Percentiles rank a stretch among this genome's conserved stretches.
Evolutionary conservation across 1,140 invertebrate genomes (phyloP).

Genomic region (Lordiphosa clarofinis): DNA sequence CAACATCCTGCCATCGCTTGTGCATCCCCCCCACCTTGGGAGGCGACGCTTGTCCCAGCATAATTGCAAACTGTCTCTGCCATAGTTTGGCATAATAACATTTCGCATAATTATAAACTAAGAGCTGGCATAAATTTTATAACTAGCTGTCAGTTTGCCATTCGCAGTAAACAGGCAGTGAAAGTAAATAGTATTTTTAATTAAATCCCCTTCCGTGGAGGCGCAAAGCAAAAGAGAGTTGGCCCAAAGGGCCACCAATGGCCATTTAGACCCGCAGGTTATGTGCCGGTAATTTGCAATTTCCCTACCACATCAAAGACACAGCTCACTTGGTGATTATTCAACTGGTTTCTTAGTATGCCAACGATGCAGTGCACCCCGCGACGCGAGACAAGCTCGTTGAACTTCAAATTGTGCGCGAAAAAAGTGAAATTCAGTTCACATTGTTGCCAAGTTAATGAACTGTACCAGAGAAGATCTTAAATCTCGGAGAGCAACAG

Average conservation of each 20-base stretch:
- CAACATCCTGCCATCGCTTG: conserved; percentile 8
- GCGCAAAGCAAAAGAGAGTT: conserved; percentile 1
- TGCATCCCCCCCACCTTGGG: conserved; percentile 2
- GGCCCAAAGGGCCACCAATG: conserved; percentile 20
- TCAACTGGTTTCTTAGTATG: conserved; percentile 72
- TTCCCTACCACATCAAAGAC: conserved; percentile 39
- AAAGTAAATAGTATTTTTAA: conserved; percentile 61
- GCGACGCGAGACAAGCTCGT: conserved; percentile 33
- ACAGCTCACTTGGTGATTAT: conserved; percentile 53
- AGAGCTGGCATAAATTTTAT: conserved; percentile 43
- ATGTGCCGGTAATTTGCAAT: conserved; percentile 70
- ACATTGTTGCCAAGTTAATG: conserved; percentile 57
- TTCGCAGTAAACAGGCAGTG: conserved; percentile 50
- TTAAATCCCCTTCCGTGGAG: conserved; percentile 35
- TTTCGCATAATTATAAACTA: conserved; percentile 60
- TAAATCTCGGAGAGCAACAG: conserved; percentile 18
- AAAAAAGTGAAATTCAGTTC: conserved; percentile 65
- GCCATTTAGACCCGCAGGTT: conserved; percentile 53
- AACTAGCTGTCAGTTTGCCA: conserved; percentile 25
- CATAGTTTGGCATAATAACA: conserved; percentile 17
- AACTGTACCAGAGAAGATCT: conserved; percentile 40
- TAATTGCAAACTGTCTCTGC: conserved; percentile 32
- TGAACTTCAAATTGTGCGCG: conserved; percentile 68
- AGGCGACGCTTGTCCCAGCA: neutral
- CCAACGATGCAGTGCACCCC: neutral